Evolutionary conservation across 2,113 vertebrate species (phyloP), one percentile per base, ranked within the genome.

Genomic region (Colius striatus): DNA sequence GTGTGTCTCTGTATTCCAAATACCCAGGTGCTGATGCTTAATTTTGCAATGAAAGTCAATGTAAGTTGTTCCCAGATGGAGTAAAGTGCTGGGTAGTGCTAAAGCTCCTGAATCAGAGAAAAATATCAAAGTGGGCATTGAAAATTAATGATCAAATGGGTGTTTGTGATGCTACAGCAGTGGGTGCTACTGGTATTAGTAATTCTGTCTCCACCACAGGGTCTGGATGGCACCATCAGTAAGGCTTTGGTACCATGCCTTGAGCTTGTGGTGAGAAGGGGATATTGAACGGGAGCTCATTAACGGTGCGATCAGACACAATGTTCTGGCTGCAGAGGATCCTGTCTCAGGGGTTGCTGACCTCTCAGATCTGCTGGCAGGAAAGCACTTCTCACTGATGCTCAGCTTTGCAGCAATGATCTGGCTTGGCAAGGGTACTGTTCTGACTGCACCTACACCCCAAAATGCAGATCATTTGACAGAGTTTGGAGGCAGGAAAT

Each of bases 91-190:
- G 38, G 25, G 48, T 48, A 85, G 92, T 77, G 87, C 32, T 94
- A 85, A 92, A 92, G 58, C 51, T 91, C 70, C 71, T 66, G 72
- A 16, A 72, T 54, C 36, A 66, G 50, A 18, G 18, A 47, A 63
- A 51, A 62, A 75, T 78, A 79, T 63, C 78, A 90, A 92, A 82
- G 51, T 5, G 11, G 54, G 43, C 91, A 94, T 93, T 90, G 82
- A 92, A 95, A 96, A 92, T 92, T 92, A 94, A 95, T 91, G 96
- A 91, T 70, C 87, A 94, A 95, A 79, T 88, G 80, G 29, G 38
- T 71, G 80, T 92, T 88, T 84, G 75, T 74, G 72, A 93, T 94
- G 67, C n/a, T 41, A n/a, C 21, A 71, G 53, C 80, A 63, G 57
- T 36, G 43, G 32, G 72, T 71, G 75, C 83, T 88, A 83, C 0